Base-by-base conservation (phyloP, 2,113 vertebrate species). In the Chaenogobius annularis region DNA sequence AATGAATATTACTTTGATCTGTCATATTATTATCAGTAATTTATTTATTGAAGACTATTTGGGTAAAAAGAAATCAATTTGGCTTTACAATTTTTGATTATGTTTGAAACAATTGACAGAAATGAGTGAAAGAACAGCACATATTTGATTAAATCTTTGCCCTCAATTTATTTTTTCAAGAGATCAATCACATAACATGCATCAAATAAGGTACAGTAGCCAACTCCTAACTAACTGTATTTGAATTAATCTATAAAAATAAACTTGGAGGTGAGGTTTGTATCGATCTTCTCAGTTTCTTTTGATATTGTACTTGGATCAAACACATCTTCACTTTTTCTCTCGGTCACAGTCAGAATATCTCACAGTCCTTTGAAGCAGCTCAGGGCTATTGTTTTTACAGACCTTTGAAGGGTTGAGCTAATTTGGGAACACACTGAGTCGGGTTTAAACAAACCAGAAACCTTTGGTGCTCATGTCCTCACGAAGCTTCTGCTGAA, bases 341-440 rank as follows among this genome's bases (percentile, higher is more conserved):
- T 17, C 58, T 35, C 7, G 17, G 58, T 35, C 58, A 3, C 14
- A 31, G 23, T 61, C 26, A 8, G 26, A 61, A 55, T 55, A 22
- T 22, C 15, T 35, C 58, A 17, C 13, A 64, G 58, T 14, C 22
- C 46, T 58, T 7, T 48, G 52, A 23, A 9, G 31, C 50, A 35
- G 31, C 50, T 48, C 10, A 19, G 73, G 48, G 50, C 67, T 66
- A 26, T 15, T 44, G 64, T 46, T 81, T 14, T 19, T 15, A 66
- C 66, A 54, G 82, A 70, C 48, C 68, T 64, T 48, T 35, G 5
- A 75, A 74, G 83, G 68, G 58, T 68, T 72, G 31, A 37, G 44
- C 80, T 80, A 59, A 37, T 55, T n/a, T 74, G 73, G 78, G 77
- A 72, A 67, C 62, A 7, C 20, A 73, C 80, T 79, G 71, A 73